Conservation (phyloP, 2,797 vertebrate genomes). For the Rhinatrema bivittatum region DNA sequence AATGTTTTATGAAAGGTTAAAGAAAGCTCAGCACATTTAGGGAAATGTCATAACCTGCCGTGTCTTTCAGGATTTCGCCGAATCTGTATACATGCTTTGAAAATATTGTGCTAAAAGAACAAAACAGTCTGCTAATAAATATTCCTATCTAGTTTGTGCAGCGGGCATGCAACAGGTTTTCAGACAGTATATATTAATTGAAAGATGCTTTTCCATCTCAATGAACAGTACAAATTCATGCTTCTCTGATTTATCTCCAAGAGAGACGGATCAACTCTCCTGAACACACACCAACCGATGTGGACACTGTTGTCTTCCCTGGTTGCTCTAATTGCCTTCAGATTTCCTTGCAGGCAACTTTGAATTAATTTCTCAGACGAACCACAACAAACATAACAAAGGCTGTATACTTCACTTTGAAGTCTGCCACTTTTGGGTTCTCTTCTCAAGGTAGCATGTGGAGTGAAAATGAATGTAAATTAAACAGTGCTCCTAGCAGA, state of each 20-base stretch:
- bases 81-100: constrained; percentile 49
- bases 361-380: background rate
- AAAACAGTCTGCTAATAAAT: background rate
- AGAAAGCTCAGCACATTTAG: constrained; percentile 98
- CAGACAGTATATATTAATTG: fast-evolving
- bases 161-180: background rate
- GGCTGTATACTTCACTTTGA: no score
- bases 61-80: constrained; percentile 74
- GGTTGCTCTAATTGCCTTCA: fast-evolving
- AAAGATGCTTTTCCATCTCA: background rate
- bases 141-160: background rate
- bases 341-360: background rate
- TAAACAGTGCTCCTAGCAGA: no score
- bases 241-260: fast-evolving
- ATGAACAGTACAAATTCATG: fast-evolving
- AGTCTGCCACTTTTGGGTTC: no score
- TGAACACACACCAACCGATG: fast-evolving
- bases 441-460: no score
- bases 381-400: background rate
- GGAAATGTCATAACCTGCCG: constrained; percentile 83
- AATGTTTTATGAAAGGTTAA: constrained; percentile 98
- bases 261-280: fast-evolving
- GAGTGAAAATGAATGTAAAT: no score
- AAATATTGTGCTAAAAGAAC: constrained; percentile 45
- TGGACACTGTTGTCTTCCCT: background rate